A percentile compares a stretch with the other conserved stretches of the same genome.
These are phyloP conservation scores for Limanda limanda DNA, from an alignment of 2,113 vertebrate species.

Conservation along the genomic window DNA sequence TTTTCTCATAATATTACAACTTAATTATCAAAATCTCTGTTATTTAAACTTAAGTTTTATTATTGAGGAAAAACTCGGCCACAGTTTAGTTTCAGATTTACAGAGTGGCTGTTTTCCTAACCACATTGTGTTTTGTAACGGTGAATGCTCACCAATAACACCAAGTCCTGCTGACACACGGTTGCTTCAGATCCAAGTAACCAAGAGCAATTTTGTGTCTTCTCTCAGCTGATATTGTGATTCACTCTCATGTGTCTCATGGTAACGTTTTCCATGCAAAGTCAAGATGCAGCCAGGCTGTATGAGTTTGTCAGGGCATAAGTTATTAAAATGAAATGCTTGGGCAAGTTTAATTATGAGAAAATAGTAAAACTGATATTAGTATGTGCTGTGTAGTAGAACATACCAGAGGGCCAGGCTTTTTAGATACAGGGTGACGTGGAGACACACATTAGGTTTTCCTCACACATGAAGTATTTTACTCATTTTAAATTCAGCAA, in stretches of 20 bases:
- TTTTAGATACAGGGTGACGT: not conserved
- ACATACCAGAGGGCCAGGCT: not conserved
- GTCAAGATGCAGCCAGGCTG: not conserved
- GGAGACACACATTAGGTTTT: not conserved
- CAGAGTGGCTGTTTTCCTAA: no score
- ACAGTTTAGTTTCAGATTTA: no score
- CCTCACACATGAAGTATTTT: not conserved
- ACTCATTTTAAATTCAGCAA: not conserved
- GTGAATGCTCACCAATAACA: conserved; percentile 8
- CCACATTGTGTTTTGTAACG: conserved; percentile 1
- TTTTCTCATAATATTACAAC: no score
- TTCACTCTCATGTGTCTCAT: conserved; percentile 16
- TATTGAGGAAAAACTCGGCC: no score
- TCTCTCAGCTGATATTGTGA: not conserved
- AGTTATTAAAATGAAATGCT: conserved; percentile 13
- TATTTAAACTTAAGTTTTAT: no score
- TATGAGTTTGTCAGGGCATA: not conserved
- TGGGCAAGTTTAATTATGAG: not conserved
- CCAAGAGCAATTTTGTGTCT: not conserved
- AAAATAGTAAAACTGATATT: not conserved
- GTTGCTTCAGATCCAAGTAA: not conserved
- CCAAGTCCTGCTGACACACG: not conserved
- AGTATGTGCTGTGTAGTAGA: not conserved
- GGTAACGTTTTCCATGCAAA: conserved; percentile 17
- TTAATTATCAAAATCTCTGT: no score